Evolutionary conservation across 1,140 invertebrate species (phyloP).

Genomic region (Agrilus planipennis): DNA sequence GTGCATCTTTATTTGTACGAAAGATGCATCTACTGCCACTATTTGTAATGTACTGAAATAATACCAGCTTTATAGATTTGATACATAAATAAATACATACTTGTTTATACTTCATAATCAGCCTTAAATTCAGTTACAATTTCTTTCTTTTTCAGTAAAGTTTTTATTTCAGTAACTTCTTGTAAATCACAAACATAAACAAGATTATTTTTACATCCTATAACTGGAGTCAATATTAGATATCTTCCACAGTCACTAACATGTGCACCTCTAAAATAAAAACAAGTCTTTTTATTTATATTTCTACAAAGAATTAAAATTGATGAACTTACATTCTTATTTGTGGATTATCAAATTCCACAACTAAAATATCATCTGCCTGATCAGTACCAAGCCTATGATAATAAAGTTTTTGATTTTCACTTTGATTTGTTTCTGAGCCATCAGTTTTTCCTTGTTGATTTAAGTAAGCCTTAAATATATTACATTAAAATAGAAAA

Average conservation of each 20-base stretch:
- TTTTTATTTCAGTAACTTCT: slow-evolving; percentile 45
- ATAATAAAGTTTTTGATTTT: slow-evolving; percentile 91
- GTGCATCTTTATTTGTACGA: slow-evolving; percentile 87
- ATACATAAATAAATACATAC: slow-evolving; percentile 7
- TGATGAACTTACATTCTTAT: slow-evolving; percentile 76
- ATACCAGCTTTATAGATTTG: slow-evolving; percentile 5
- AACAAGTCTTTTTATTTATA: too few relatives aligned
- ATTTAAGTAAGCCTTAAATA: slow-evolving; percentile 51
- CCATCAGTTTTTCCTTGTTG: slow-evolving; percentile 74
- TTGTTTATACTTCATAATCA: slow-evolving; percentile 71
- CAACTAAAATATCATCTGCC: slow-evolving; percentile 76
- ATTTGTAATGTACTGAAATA: slow-evolving; percentile 80
- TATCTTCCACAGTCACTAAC: slow-evolving; percentile 90
- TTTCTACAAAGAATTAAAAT: too few relatives aligned
- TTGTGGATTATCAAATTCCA: slow-evolving; percentile 86
- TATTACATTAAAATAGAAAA: neutral
- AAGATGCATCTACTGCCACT: slow-evolving; percentile 73
- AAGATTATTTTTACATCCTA: slow-evolving; percentile 81
- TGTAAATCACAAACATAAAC: slow-evolving; percentile 70
- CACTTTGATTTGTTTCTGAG: slow-evolving; percentile 74
- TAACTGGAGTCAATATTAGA: slow-evolving; percentile 62
- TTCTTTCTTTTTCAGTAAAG: slow-evolving; percentile 53
- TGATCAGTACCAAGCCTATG: slow-evolving; percentile 81
- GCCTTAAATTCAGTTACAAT: slow-evolving; percentile 85
- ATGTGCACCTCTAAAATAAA: slow-evolving; percentile 50